Evolutionary conservation across 2,797 vertebrate genomes (phyloP).

Genomic region (Streptopelia turtur): DNA sequence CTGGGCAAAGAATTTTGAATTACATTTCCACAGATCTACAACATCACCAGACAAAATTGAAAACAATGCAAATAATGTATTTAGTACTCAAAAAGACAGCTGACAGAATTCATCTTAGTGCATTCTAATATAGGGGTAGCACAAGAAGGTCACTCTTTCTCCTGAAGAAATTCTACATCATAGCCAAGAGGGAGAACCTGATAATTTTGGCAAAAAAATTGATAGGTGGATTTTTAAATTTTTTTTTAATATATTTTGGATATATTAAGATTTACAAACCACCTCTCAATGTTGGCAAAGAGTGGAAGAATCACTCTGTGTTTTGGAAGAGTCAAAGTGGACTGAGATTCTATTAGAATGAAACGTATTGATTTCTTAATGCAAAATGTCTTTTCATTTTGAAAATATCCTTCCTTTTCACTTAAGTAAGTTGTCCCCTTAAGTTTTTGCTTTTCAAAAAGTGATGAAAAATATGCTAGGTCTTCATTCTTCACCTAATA

Average conservation of each 20-base stretch:
- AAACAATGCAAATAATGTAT: conserved; percentile 43
- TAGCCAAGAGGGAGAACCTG: not conserved
- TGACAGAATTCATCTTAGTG: conserved; percentile 20
- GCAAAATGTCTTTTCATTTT: not conserved
- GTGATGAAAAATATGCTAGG: not conserved
- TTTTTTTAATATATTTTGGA: not conserved
- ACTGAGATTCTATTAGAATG: not conserved
- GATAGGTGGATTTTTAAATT: not conserved
- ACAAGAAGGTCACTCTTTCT: not conserved
- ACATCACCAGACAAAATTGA: conserved; percentile 12
- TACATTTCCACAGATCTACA: conserved; percentile 10
- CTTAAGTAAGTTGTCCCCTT: not conserved
- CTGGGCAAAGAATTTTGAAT: conserved; percentile 16
- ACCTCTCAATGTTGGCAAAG: not conserved
- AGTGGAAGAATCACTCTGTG: not conserved
- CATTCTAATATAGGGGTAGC: not conserved
- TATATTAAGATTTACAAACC: not conserved
- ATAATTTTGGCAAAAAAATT: not conserved
- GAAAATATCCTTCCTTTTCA: not conserved
- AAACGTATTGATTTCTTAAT: not conserved
- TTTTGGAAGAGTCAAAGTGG: not conserved
- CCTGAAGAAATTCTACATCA: not conserved
- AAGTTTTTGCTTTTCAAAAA: not conserved
- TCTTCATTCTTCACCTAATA: not conserved
- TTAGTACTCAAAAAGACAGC: conserved; percentile 13